Conservation (phyloP, 1,140 invertebrate genomes). For the Drosophila simulans region DNA sequence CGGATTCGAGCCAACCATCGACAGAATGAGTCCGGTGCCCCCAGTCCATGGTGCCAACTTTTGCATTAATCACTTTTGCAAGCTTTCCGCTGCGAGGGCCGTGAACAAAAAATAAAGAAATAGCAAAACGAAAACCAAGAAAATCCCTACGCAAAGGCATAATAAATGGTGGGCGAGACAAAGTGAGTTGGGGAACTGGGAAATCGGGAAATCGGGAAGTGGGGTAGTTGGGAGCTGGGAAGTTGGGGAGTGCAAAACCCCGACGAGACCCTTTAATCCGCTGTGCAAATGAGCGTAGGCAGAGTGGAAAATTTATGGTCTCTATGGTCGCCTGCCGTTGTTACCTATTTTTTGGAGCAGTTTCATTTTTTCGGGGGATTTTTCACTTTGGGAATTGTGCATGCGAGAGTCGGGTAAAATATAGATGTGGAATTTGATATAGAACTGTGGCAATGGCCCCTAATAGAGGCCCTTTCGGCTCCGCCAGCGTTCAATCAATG, state of each 20-base stretch:
- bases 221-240: too few species aligned
- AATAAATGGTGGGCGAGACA: conserved; percentile 62
- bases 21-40: conserved; percentile 15
- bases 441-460: conserved; percentile 41
- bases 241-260: conserved; percentile 55
- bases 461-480: conserved; percentile 41
- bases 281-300: conserved; percentile 72
- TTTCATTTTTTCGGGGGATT: conserved; percentile 23
- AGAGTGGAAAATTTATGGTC: conserved; percentile 72
- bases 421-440: conserved; percentile 69
- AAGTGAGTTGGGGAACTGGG: conserved; percentile 20
- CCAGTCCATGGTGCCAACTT: conserved; percentile 49
- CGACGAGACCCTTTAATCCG: conserved; percentile 80
- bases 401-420: conserved; percentile 56
- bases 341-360: conserved; percentile 22
- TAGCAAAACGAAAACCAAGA: conserved; percentile 43
- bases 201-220: too few species aligned
- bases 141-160: conserved; percentile 76
- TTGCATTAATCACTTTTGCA: conserved; percentile 82
- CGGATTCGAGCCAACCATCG: conserved; percentile 6
- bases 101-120: conserved; percentile 49
- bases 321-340: conserved; percentile 26
- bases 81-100: conserved; percentile 52
- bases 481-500: conserved; percentile 60
- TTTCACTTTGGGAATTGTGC: conserved; percentile 49